These are phyloP conservation scores for Hipposideros armiger DNA, from an alignment of 2,113 vertebrate genomes.

Conservation along the genomic window DNA sequence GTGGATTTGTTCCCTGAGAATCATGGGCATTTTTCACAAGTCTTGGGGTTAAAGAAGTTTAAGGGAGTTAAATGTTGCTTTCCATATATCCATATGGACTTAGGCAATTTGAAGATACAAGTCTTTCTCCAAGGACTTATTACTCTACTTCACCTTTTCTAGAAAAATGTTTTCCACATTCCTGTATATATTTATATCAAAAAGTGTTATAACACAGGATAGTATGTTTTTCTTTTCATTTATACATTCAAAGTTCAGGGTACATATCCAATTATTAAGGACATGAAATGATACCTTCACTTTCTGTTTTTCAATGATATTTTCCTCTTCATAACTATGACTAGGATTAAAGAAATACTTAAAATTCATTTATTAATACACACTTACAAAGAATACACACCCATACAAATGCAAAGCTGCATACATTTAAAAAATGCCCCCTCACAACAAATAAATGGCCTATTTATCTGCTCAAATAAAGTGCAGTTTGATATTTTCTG, in stretches of 20 bases:
- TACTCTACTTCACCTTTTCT: background rate
- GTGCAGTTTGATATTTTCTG: background rate
- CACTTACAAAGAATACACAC: background rate
- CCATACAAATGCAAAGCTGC: background rate
- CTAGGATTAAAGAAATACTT: background rate
- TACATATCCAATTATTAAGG: background rate
- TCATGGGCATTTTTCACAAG: background rate
- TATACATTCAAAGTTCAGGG: background rate
- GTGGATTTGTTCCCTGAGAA: background rate
- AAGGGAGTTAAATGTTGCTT: background rate
- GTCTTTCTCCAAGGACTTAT: background rate
- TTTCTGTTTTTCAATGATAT: background rate
- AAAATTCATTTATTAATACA: background rate
- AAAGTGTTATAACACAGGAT: background rate
- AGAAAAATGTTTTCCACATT: background rate
- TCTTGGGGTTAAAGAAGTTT: background rate
- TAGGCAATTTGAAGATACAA: background rate
- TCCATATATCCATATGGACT: background rate
- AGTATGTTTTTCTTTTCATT: background rate
- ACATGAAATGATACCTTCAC: background rate
- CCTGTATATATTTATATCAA: background rate
- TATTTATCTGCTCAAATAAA: constrained; percentile 1
- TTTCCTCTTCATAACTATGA: background rate
- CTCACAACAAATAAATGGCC: background rate
- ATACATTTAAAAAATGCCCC: background rate